A percentile compares a stretch with the other conserved stretches of the same genome.
phyloP scores from a whole-genome alignment of 2,888 invertebrate species.

The Amblyjoppa fuscipennis region DNA sequence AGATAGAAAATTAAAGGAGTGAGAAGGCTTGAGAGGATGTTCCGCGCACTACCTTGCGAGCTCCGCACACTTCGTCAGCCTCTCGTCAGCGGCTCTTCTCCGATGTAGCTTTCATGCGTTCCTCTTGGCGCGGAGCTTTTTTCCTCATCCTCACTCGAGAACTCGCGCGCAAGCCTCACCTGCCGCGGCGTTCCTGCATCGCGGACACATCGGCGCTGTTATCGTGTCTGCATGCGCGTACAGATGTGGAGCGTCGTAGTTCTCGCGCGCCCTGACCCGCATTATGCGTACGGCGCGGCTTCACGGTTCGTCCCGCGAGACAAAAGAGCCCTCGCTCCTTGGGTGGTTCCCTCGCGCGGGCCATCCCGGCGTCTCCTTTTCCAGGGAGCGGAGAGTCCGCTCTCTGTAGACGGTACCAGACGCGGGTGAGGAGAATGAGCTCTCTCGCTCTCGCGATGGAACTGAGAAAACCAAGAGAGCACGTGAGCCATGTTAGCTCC shows the following conservation, averaged over 20 bases:
- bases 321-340: conserved; percentile 78
- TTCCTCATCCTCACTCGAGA: background rate
- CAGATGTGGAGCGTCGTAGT: conserved; percentile 19
- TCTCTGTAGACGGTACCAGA: background rate
- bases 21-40: conserved; percentile 19
- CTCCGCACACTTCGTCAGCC: conserved; percentile 13
- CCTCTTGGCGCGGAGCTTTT: background rate
- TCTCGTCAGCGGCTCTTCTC: background rate
- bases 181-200: conserved; percentile 5
- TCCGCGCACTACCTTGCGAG: conserved; percentile 1
- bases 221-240: conserved; percentile 35
- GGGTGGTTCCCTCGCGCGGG: conserved; percentile 70
- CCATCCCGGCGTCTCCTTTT: conserved; percentile 36
- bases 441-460: conserved; percentile 2
- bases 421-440: background rate
- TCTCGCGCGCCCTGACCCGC: conserved; percentile 69
- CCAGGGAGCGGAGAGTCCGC: conserved; percentile 22
- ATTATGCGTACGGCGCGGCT: conserved; percentile 76
- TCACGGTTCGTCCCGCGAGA: conserved; percentile 78
- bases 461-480: conserved; percentile 45
- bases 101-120: background rate
- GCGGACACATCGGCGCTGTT: conserved; percentile 27
- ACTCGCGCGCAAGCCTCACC: conserved; percentile 25
- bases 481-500: conserved; percentile 65
- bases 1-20: conserved; percentile 44